A percentile compares a stretch with the other conserved stretches of the same genome.
Conservation (phyloP, 2,113 vertebrate genomes). For the Indicator maculatus region DNA sequence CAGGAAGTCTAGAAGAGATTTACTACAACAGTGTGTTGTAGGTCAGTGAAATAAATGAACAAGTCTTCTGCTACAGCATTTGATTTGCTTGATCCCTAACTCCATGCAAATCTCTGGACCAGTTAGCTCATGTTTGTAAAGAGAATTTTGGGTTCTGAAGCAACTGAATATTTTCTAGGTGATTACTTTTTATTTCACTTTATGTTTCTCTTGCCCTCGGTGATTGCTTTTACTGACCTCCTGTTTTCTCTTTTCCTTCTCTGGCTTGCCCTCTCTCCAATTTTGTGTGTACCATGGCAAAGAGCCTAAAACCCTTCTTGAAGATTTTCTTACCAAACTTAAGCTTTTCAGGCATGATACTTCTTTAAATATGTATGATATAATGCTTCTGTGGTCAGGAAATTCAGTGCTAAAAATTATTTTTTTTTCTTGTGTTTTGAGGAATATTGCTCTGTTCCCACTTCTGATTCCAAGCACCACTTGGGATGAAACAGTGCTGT, state of each 20-base stretch:
- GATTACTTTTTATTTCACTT: neutral
- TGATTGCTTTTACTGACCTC: neutral
- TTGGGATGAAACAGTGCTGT: neutral
- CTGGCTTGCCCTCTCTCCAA: neutral
- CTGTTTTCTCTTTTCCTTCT: neutral
- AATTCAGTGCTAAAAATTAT: neutral
- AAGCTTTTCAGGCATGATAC: neutral
- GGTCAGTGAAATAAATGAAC: neutral
- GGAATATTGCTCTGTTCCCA: neutral
- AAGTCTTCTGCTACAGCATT: neutral
- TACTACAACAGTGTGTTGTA: neutral
- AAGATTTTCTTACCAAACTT: neutral
- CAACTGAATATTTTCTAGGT: neutral
- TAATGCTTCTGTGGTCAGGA: neutral
- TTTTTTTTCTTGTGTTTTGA: neutral
- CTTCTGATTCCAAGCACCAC: neutral
- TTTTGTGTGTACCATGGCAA: neutral
- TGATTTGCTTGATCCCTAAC: neutral
- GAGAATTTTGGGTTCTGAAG: neutral
- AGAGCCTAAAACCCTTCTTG: neutral
- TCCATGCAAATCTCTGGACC: neutral
- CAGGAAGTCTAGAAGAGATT: neutral
- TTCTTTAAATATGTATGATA: neutral
- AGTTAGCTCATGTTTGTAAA: neutral
- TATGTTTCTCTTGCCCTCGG: neutral